Evolutionary conservation across 1,140 invertebrate species (phyloP), one percentile per base, ranked within the genome.

Genomic region (Orius insidiosus): DNA sequence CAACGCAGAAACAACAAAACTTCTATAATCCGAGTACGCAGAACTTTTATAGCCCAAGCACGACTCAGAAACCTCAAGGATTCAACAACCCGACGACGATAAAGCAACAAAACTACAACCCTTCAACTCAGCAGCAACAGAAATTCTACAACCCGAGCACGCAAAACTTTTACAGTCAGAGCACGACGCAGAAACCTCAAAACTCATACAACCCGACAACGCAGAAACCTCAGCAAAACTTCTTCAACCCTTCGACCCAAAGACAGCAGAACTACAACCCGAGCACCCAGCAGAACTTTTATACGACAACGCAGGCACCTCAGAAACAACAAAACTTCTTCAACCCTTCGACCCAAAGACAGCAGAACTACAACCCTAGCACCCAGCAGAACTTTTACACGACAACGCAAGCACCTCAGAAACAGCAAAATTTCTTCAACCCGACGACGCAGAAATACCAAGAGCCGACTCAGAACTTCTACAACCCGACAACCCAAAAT

Each of bases 1-100:
- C 18, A 8, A 43, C 41, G 8, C 41, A 43, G 30, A 31, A 47
- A 11, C 36, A 47, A 24, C 38, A 47, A 14, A 32, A 40, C 4
- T 32, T 18, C 37, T 18, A 24, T 19, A 15, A 18, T 5, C 18
- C 11, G 11, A 30, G 19, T 2, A 30, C 15, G 14, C n/a, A n/a
- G n/a, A n/a, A n/a, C n/a, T n/a, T n/a, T n/a, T n/a, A n/a, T n/a
- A n/a, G n/a, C n/a, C n/a, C n/a, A n/a, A n/a, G n/a, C n/a, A n/a
- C n/a, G n/a, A n/a, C n/a, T n/a, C n/a, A n/a, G n/a, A n/a, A n/a
- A n/a, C n/a, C n/a, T n/a, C n/a, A n/a, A n/a, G n/a, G n/a, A n/a
- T n/a, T n/a, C n/a, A n/a, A n/a, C n/a, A n/a, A n/a, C n/a, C 10
- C 18, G 24, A 36, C 31, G 16, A 36, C 45, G 3, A 46, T 14